Evolutionary conservation across 2,888 invertebrate genomes (phyloP), one percentile per base, ranked within the genome.

Genomic region (Torymus tubicola): DNA sequence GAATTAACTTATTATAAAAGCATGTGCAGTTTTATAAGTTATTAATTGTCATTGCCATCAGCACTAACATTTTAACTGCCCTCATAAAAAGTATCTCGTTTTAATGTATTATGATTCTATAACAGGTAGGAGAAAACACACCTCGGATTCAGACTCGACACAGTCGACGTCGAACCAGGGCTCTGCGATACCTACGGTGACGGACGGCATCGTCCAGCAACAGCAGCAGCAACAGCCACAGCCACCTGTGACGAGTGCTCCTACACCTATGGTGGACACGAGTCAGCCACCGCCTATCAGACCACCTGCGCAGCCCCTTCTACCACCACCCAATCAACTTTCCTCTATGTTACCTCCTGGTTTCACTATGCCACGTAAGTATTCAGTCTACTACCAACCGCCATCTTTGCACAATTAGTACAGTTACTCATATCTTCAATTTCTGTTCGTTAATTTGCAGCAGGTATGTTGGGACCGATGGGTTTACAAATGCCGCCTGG

Each of bases 211-310:
- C 11, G 87, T 89, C 2, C 18, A 52, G 2, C 87, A 31, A 14
- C 60, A 69, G 57, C 58, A 42, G 10, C 18, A 16, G 8, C 42
- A 5, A 42, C 53, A 83, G 42, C 86, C 83, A 74, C 83, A 81
- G 84, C 82, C 82, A 81, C 78, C 78, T 83, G 83, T 68, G 83
- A 84, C 58, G 82, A 85, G 82, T 83, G 85, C 55, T 76, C 87
- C 78, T 69, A 88, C 84, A 76, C 89, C 84, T 60, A 85, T 91
- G 50, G 91, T 93, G n/a, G 94, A 94, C 83, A 94, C 94, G 3
- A 93, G 93, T 84, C 94, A 94, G 87, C 94, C 94, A 10, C 94
- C 94, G 2, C 90, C 90, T 12, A 88, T 89, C 8, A 87, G 90
- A 74, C 91, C 91, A 69, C 91, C 92, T 31, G 92, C 93, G 3